phyloP scores from a whole-genome alignment of 2,797 vertebrate species.

The Oryzias sinensis region DNA sequence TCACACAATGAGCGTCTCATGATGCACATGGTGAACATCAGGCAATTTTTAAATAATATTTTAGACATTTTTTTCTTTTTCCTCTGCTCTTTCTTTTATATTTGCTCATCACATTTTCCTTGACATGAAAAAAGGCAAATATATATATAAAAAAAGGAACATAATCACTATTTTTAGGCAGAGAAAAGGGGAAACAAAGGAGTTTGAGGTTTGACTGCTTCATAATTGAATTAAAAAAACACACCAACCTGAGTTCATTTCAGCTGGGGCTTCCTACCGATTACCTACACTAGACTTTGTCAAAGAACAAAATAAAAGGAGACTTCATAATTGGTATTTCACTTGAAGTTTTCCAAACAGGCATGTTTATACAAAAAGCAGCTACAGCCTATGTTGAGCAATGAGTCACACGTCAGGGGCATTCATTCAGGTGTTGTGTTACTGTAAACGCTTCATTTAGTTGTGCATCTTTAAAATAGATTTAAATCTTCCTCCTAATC shows the following conservation, averaged over 20 bases:
- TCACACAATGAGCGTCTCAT: neutral
- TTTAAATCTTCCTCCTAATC: slow-evolving; percentile 21
- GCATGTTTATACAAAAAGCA: slow-evolving; percentile 40
- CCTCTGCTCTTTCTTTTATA: neutral
- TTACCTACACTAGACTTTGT: slow-evolving; percentile 4
- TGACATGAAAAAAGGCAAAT: neutral
- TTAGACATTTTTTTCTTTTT: neutral
- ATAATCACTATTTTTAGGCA: neutral
- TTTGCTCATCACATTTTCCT: neutral
- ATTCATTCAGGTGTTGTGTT: slow-evolving; percentile 21
- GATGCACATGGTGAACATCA: neutral
- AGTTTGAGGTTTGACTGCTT: slow-evolving; percentile 1
- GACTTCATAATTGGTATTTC: slow-evolving; percentile 34
- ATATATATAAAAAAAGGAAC: neutral
- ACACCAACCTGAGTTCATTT: neutral
- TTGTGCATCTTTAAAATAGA: slow-evolving; percentile 19
- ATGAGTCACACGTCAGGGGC: slow-evolving; percentile 25
- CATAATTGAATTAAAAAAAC: slow-evolving; percentile 4
- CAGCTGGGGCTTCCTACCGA: neutral
- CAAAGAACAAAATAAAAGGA: slow-evolving; percentile 19
- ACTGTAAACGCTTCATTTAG: slow-evolving; percentile 14
- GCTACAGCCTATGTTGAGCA: slow-evolving; percentile 15
- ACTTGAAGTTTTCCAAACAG: slow-evolving; percentile 41
- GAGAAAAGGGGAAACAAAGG: neutral
- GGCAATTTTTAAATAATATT: neutral